These are phyloP conservation scores for Bolborhynchus lineola DNA, from an alignment of 2,113 vertebrate genomes.

Conservation along the genomic window DNA sequence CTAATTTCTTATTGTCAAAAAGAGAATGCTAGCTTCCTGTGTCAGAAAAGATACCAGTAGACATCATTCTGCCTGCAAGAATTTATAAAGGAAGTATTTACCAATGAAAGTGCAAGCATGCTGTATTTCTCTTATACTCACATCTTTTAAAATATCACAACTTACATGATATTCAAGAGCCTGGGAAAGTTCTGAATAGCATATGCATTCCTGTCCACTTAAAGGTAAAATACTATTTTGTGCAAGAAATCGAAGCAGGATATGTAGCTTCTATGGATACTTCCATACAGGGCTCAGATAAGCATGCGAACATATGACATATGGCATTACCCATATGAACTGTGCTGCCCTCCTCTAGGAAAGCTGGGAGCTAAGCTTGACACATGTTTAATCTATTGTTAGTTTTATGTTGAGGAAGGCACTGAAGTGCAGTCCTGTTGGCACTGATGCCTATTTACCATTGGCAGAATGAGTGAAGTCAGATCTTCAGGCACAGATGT, in stretches of 20 bases:
- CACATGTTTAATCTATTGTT: not conserved
- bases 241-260: not conserved
- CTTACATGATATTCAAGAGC: not conserved
- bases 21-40: not conserved
- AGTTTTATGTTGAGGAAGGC: not conserved
- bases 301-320: not conserved
- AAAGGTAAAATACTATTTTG: not conserved
- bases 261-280: rapidly evolving
- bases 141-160: not conserved
- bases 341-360: not conserved
- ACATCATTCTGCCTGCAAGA: not conserved
- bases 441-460: not conserved
- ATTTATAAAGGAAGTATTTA: not conserved
- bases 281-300: not conserved
- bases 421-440: not conserved
- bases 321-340: not conserved
- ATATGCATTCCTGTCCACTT: not conserved
- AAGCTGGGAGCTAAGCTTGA: not conserved
- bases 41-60: not conserved
- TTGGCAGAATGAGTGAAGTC: not conserved
- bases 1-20: not conserved
- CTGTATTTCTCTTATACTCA: not conserved
- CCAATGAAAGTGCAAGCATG: not conserved
- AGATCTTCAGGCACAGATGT: not conserved
- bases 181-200: not conserved